Evolutionary conservation across 2,113 vertebrate genomes (phyloP).

Genomic region (Morone saxatilis): DNA sequence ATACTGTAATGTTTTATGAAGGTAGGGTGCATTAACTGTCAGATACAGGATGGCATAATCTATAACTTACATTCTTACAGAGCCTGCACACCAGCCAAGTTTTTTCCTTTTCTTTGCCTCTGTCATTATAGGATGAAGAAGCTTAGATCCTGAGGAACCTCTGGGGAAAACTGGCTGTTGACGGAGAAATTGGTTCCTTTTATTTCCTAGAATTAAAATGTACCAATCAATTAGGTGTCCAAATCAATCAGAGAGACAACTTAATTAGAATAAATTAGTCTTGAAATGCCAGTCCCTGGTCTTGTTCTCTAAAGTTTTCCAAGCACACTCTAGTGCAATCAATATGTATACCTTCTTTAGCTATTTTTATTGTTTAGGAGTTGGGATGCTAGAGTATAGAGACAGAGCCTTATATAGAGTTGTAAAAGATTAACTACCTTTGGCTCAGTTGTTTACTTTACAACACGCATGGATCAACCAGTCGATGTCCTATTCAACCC

Average conservation of each 20-base stretch:
- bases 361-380: background rate
- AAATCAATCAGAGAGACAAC: conserved; percentile 16
- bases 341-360: conserved; percentile 15
- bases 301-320: background rate
- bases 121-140: background rate
- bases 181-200: conserved; percentile 5
- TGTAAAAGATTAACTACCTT: no score
- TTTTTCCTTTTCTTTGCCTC: background rate
- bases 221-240: background rate
- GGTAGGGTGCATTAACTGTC: background rate
- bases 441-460: background rate
- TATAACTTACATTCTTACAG: background rate
- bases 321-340: conserved; percentile 7
- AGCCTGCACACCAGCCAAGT: background rate
- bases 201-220: conserved; percentile 28
- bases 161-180: conserved; percentile 6
- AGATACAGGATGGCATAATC: background rate
- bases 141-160: background rate
- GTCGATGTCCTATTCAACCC: background rate
- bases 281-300: background rate
- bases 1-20: background rate
- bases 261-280: conserved; percentile 34
- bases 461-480: background rate
- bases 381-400: background rate
- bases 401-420: background rate